Evolutionary conservation across 92 coral and sea anemone species (phyloP).

Genomic region (Pocillopora meandrina): DNA sequence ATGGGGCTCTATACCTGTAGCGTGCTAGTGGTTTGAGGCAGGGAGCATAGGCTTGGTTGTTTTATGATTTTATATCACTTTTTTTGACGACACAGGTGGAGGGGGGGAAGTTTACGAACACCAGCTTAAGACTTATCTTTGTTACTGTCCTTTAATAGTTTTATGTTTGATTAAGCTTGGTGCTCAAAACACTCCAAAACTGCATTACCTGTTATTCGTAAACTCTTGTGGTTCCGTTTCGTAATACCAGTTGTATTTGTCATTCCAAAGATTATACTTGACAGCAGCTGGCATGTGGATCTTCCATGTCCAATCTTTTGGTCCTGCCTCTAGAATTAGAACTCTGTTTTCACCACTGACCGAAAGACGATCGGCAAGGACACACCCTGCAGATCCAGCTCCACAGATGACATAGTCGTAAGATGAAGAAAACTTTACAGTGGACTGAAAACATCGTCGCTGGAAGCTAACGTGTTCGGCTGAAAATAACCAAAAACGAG

Average conservation of each 20-base stretch:
- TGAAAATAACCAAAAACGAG: not conserved
- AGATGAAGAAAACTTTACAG: slow-evolving; percentile 50
- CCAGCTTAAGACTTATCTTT: too few relatives aligned
- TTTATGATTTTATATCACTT: too few relatives aligned
- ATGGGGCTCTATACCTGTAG: too few relatives aligned
- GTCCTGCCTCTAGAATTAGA: slow-evolving; percentile 85
- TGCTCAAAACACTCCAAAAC: too few relatives aligned
- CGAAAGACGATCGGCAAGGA: slow-evolving; percentile 82
- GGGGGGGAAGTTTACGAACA: too few relatives aligned
- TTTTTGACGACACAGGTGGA: too few relatives aligned
- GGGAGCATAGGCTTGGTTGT: too few relatives aligned
- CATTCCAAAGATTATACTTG: slow-evolving; percentile 63
- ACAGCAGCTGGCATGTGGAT: slow-evolving; percentile 88
- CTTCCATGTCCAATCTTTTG: slow-evolving; percentile 72
- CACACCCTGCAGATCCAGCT: slow-evolving; percentile 93
- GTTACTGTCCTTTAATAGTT: too few relatives aligned
- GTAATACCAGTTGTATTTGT: slow-evolving; percentile 86
- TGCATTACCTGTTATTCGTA: slow-evolving; percentile 70
- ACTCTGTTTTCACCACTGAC: slow-evolving; percentile 63
- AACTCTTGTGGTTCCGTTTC: slow-evolving; percentile 88
- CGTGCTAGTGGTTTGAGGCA: too few relatives aligned
- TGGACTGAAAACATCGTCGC: slow-evolving; percentile 33
- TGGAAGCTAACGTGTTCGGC: not conserved
- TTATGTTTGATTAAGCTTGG: too few relatives aligned
- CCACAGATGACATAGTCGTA: slow-evolving; percentile 85